Percentiles rank a stretch among this genome's conserved stretches.
Evolutionary conservation across 2,888 invertebrate species (phyloP).

Genomic region (Athalia cordata): DNA sequence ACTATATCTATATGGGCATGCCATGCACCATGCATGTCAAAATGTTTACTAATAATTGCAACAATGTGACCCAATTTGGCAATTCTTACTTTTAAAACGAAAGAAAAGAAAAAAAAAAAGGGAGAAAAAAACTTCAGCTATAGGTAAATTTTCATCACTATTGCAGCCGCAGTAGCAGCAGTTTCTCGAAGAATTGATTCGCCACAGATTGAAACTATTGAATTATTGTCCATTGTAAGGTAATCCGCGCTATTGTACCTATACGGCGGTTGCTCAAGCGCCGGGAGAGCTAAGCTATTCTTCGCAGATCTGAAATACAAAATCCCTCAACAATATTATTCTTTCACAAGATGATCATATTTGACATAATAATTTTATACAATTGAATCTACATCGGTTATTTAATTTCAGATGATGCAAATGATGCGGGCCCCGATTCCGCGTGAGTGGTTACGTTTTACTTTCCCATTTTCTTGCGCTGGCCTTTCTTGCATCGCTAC

Average conservation of each 20-base stretch:
- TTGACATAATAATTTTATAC: too few relatives aligned
- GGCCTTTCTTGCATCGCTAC: too few relatives aligned
- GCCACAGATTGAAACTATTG: conserved; percentile 10
- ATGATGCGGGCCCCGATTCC: too few relatives aligned
- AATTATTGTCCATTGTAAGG: conserved; percentile 31
- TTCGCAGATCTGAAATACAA: neutral
- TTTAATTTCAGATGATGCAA: too few relatives aligned
- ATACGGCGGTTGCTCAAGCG: neutral
- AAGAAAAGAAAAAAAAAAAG: neutral
- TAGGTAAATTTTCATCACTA: conserved; percentile 26
- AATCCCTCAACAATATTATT: neutral
- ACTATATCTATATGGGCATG: neutral
- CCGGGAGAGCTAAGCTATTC: neutral
- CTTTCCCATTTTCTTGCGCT: too few relatives aligned
- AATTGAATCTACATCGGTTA: too few relatives aligned
- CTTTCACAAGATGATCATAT: too few relatives aligned
- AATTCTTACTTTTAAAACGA: neutral
- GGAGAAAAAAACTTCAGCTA: neutral
- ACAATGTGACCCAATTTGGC: conserved; percentile 6
- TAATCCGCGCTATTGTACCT: neutral
- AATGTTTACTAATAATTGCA: neutral
- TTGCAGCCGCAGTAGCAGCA: neutral
- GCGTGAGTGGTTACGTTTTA: too few relatives aligned
- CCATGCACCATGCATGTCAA: neutral
- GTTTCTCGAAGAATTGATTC: conserved; percentile 16